Conservation (phyloP, 2,888 invertebrate species). For the Xiphydria camelus region DNA sequence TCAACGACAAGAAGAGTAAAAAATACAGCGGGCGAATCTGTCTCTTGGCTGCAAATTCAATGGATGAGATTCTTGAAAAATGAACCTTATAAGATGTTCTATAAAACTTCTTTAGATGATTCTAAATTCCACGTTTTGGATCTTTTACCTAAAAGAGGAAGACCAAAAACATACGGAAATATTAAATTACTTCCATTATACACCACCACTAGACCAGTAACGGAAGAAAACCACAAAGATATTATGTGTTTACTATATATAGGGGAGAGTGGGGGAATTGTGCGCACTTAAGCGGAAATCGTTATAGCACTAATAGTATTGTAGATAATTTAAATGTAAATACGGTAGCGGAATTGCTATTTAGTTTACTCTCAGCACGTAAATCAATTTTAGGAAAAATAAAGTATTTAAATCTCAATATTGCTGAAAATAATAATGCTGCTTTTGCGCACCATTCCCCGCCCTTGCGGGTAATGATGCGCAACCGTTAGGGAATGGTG, state of each 20-base stretch:
- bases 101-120: slow-evolving; percentile 14
- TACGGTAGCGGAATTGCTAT: no score
- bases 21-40: slow-evolving; percentile 11
- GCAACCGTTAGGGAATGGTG: no score
- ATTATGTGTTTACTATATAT: slow-evolving; percentile 9
- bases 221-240: slow-evolving; percentile 11
- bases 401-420: no score
- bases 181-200: neutral
- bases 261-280: no score
- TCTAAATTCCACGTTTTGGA: slow-evolving; percentile 10
- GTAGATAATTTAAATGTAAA: no score
- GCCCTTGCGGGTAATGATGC: no score
- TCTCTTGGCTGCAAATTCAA: slow-evolving; percentile 18
- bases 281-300: no score
- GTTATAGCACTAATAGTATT: no score
- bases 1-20: neutral
- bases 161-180: slow-evolving; percentile 12
- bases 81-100: slow-evolving; percentile 7
- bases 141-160: slow-evolving; percentile 12
- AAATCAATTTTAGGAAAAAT: no score
- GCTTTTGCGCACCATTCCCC: no score
- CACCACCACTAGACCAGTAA: slow-evolving; percentile 1
- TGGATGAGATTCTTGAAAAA: slow-evolving; percentile 15
- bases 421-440: no score
- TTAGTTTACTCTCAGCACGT: no score